A percentile compares a stretch with the other conserved stretches of the same genome.
Conservation (phyloP, 1,140 invertebrate genomes). For the Aphis gossypii region DNA sequence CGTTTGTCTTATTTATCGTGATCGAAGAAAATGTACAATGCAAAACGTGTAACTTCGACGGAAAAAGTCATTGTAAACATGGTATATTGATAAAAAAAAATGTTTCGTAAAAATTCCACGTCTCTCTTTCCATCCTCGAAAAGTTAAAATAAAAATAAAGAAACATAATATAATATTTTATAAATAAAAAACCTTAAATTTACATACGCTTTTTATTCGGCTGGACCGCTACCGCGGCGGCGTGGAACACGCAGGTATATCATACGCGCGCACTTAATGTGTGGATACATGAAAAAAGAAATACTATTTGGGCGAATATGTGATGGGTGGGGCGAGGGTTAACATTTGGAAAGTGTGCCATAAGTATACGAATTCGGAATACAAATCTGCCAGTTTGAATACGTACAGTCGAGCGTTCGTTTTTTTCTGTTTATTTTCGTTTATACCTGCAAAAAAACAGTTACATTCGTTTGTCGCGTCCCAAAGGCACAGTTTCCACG, state of each 20-base stretch:
- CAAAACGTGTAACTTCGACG: neutral
- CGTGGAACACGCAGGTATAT: neutral
- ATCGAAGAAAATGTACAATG: neutral
- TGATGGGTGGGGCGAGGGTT: neutral
- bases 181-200: constrained; percentile 32
- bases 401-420: neutral
- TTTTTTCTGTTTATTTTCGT: neutral
- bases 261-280: neutral
- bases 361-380: constrained; percentile 24
- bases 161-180: neutral
- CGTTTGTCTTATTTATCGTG: neutral
- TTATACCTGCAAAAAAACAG: constrained; percentile 16
- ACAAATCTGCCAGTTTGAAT: constrained; percentile 20
- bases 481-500: constrained; percentile 2
- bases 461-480: constrained; percentile 33
- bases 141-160: neutral
- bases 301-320: neutral
- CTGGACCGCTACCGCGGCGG: too few species aligned
- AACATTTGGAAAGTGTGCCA: neutral
- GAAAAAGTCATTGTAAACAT: neutral
- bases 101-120: neutral
- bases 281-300: constrained; percentile 37
- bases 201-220: neutral
- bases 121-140: neutral
- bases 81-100: neutral